Conservation (phyloP, 2,888 invertebrate genomes). For the Acronicta aceris region DNA sequence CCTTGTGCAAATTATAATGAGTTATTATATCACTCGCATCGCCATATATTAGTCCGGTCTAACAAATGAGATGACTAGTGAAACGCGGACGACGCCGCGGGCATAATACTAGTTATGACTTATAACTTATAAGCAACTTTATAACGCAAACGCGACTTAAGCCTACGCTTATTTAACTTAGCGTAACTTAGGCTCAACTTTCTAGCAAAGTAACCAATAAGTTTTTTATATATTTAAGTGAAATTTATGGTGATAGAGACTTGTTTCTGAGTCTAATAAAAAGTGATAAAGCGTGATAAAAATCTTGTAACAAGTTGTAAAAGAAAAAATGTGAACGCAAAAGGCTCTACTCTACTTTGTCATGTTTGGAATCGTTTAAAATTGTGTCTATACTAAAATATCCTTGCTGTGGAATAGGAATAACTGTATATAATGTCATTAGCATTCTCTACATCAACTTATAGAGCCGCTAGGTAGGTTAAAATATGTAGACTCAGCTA, state of each 20-base stretch:
- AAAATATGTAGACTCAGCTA: conserved; percentile 34
- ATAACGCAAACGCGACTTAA: conserved; percentile 35
- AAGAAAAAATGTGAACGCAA: conserved; percentile 7
- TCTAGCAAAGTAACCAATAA: conserved; percentile 33
- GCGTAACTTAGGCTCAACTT: conserved; percentile 38
- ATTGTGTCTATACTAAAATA: conserved; percentile 18
- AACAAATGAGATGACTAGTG: conserved; percentile 50
- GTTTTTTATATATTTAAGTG: conserved; percentile 8
- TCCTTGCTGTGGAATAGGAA: conserved; percentile 25
- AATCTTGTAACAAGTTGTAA: conserved; percentile 12
- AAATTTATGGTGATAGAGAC: conserved; percentile 11
- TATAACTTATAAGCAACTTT: conserved; percentile 45
- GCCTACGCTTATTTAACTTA: conserved; percentile 44
- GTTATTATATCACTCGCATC: conserved; percentile 38
- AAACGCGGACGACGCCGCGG: conserved; percentile 50
- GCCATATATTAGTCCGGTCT: conserved; percentile 32
- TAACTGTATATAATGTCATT: conserved; percentile 50
- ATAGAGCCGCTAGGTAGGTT: conserved; percentile 43
- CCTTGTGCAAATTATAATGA: conserved; percentile 41
- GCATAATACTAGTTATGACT: conserved; percentile 49
- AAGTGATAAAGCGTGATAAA: conserved; percentile 18
- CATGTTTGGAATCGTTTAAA: conserved; percentile 13
- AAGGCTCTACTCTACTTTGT: conserved; percentile 1
- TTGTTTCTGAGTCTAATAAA: conserved; percentile 5
- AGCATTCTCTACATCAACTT: conserved; percentile 48